phyloP scores from a whole-genome alignment of 2,888 invertebrate species.

The Diarsia dahlii region DNA sequence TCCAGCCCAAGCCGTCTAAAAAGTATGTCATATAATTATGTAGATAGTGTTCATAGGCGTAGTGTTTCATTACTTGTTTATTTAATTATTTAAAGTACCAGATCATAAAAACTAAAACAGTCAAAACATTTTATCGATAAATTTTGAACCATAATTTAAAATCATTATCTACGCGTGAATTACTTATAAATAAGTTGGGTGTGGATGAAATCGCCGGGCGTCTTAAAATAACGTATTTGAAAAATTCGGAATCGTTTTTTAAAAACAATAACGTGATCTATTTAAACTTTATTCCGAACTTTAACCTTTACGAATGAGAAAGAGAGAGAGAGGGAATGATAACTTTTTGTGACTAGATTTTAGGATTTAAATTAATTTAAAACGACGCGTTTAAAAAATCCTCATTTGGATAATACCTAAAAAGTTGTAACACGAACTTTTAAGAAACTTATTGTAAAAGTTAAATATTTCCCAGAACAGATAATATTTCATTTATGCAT shows the following conservation, averaged over 20 bases:
- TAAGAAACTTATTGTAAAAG: not conserved
- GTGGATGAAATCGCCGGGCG: not conserved
- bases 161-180: not conserved
- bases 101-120: not conserved
- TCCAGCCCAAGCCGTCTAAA: conserved; percentile 95
- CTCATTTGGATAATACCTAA: not conserved
- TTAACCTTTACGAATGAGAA: not conserved
- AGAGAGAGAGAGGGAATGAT: not conserved
- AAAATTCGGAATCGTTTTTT: not conserved
- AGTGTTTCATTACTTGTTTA: not conserved
- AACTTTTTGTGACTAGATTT: not conserved
- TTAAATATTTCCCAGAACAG: not conserved
- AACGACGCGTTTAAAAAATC: not conserved
- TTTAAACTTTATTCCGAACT: not conserved
- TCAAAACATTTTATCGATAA: not conserved
- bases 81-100: not conserved
- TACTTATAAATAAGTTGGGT: not conserved
- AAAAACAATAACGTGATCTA: not conserved
- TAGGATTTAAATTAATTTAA: not conserved
- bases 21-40: conserved; percentile 91
- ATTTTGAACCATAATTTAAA: not conserved
- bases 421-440: not conserved
- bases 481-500: too few species aligned
- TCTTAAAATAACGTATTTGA: not conserved
- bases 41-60: conserved; percentile 17